These are phyloP conservation scores for Percina caprodes DNA, from an alignment of 2,113 vertebrate species.

Conservation along the genomic window DNA sequence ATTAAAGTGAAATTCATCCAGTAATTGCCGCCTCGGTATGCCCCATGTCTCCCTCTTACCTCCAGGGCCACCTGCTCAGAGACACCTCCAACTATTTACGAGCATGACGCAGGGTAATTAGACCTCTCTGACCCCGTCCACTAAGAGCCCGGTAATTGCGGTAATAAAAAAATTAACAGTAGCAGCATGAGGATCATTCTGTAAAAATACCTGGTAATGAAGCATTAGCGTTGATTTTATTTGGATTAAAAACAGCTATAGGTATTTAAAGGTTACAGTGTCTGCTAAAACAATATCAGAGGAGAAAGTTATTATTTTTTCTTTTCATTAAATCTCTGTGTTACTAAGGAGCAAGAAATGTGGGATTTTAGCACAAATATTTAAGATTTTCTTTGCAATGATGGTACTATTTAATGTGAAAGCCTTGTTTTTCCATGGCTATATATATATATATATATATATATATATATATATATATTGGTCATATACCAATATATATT, in stretches of 20 bases:
- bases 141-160: constrained; percentile 85
- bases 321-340: constrained; percentile 44
- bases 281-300: constrained; percentile 68
- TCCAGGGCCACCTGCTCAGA: constrained; percentile 91
- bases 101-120: constrained; percentile 86
- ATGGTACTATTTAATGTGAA: not conserved
- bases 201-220: constrained; percentile 88
- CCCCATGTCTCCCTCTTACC: constrained; percentile 90
- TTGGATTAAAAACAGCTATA: constrained; percentile 88
- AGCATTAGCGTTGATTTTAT: constrained; percentile 88
- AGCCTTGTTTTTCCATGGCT: too few relatives aligned
- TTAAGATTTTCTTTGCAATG: constrained; percentile 3
- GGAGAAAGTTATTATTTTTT: constrained; percentile 15
- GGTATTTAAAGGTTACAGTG: constrained; percentile 79
- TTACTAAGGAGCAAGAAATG: constrained; percentile 24
- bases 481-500: too few relatives aligned
- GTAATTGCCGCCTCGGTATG: constrained; percentile 91
- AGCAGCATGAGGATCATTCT: constrained; percentile 86
- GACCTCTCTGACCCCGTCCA: constrained; percentile 82
- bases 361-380: constrained; percentile 24
- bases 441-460: too few relatives aligned
- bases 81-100: constrained; percentile 86
- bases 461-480: too few relatives aligned
- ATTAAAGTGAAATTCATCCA: constrained; percentile 96
- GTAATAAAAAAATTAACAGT: constrained; percentile 87